Percentiles rank a stretch among this genome's conserved stretches.
Evolutionary conservation across 2,888 invertebrate species (phyloP).

Genomic region (Spialia ferax): DNA sequence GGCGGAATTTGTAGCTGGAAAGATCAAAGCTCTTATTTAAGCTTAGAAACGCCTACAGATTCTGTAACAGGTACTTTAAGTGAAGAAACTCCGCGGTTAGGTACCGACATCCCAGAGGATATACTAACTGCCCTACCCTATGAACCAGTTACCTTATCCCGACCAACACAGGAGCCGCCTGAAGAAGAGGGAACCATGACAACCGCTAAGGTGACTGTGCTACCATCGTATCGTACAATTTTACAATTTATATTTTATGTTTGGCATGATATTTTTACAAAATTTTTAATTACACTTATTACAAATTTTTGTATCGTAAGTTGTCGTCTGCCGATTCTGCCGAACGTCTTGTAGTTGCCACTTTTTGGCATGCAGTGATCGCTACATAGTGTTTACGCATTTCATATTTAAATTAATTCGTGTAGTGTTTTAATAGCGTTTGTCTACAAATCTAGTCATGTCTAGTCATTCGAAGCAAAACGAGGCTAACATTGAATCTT

Average conservation of each 20-base stretch:
- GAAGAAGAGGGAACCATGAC: slow-evolving; percentile 60
- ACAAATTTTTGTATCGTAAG: slow-evolving; percentile 74
- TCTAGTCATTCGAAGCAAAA: slow-evolving; percentile 64
- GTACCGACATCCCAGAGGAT: slow-evolving; percentile 74
- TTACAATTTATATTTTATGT: slow-evolving; percentile 80
- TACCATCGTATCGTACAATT: slow-evolving; percentile 84
- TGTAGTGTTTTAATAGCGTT: slow-evolving; percentile 60
- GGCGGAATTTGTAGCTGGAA: slow-evolving; percentile 94
- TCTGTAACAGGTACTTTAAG: slow-evolving; percentile 53
- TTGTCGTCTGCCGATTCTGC: slow-evolving; percentile 67
- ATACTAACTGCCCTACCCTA: slow-evolving; percentile 80
- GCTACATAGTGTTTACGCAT: slow-evolving; percentile 46
- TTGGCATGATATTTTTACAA: slow-evolving; percentile 85
- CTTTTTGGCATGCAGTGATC: slow-evolving; percentile 66
- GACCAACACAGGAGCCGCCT: slow-evolving; percentile 76
- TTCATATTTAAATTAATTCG: slow-evolving; percentile 51
- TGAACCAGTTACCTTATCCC: slow-evolving; percentile 74
- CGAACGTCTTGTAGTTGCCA: slow-evolving; percentile 84
- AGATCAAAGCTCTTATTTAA: slow-evolving; percentile 92
- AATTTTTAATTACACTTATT: slow-evolving; percentile 79
- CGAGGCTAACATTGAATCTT: slow-evolving; percentile 48
- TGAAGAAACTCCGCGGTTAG: slow-evolving; percentile 55
- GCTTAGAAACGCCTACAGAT: slow-evolving; percentile 82
- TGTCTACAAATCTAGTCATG: slow-evolving; percentile 71
- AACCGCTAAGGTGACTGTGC: slow-evolving; percentile 83